phyloP scores from a whole-genome alignment of 2,888 invertebrate species.

The Lycia hirtaria region DNA sequence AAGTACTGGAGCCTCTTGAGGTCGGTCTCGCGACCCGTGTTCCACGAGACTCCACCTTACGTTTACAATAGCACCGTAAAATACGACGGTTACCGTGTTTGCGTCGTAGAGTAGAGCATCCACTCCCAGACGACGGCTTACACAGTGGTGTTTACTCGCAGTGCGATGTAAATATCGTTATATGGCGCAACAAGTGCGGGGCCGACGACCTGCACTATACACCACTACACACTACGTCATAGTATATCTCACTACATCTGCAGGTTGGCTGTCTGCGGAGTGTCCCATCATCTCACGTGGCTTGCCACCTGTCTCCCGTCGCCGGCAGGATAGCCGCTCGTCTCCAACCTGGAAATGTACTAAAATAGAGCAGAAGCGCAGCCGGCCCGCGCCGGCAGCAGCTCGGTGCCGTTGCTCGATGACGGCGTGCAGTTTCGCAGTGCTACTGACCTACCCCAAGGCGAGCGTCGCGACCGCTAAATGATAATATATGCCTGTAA shows the following conservation, averaged over 20 bases:
- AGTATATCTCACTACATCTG: no score
- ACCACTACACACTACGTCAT: no score
- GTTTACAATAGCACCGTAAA: slow-evolving; percentile 4
- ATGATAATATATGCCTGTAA: slow-evolving; percentile 17
- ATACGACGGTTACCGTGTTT: neutral
- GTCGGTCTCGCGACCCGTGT: no score
- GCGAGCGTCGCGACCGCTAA: slow-evolving; percentile 20
- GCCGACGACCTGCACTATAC: slow-evolving; percentile 25
- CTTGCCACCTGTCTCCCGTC: slow-evolving; percentile 22
- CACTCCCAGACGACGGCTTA: neutral
- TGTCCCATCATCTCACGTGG: neutral
- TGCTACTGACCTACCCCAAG: slow-evolving; percentile 39
- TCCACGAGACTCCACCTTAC: no score
- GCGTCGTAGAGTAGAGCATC: neutral
- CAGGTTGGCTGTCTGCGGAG: neutral
- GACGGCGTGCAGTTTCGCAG: slow-evolving; percentile 5
- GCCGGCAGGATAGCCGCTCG: neutral
- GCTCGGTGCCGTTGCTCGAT: slow-evolving; percentile 17
- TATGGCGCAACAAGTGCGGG: slow-evolving; percentile 21
- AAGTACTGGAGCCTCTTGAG: no score
- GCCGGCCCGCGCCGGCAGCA: neutral
- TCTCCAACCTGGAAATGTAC: slow-evolving; percentile 11
- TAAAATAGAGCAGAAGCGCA: slow-evolving; percentile 10
- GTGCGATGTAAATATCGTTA: slow-evolving; percentile 11
- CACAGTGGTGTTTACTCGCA: neutral